Evolutionary conservation across 1,140 invertebrate genomes (phyloP), one percentile per base, ranked within the genome.

Genomic region (Coboldia fuscipes): DNA sequence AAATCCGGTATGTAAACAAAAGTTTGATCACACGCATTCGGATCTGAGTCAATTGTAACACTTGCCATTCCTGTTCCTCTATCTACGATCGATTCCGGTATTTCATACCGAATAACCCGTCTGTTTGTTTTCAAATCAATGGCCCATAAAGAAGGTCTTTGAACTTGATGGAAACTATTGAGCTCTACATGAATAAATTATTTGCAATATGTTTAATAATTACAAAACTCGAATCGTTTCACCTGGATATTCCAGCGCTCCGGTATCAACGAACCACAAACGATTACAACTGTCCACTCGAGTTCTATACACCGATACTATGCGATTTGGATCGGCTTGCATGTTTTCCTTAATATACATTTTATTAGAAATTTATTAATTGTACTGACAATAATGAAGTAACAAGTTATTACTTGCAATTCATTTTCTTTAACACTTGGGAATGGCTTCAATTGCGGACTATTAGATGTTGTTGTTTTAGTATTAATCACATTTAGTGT

Each of bases 261-360:
- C 75, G 9, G 71, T 76, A 44, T 79, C 76, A 3, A 79, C 62
- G 43, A 71, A 67, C 76, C 76, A 80, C 2, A 80, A 51, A n/a
- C 76, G 51, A 31, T 68, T 62, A 38, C 75, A 79, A 0, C 45
- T 51, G 47, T 80, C 76, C 9, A 72, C 57, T 13, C 65, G 63
- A 2, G 70, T 61, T 16, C 75, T 55, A 40, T 78, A 76, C 2
- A 77, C 67, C 5, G 66, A 76, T 1, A 77, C 57, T 2, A 77
- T 22, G 43, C 33, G 33, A 35, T 43, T 17, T 51, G 44, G 13
- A 51, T 46, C 22, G 58, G 47, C 22, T 44, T 33, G 36, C 17
- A 17, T 15, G 9, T 30, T 24, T 31, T 12, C 3, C 15, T 18
- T 28, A 28, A 8, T n/a, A 21, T 27, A 27, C 14, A 22, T 2